These are phyloP conservation scores for Pogonomyrmex californicus DNA, from an alignment of 1,140 invertebrate genomes.

Conservation along the genomic window DNA sequence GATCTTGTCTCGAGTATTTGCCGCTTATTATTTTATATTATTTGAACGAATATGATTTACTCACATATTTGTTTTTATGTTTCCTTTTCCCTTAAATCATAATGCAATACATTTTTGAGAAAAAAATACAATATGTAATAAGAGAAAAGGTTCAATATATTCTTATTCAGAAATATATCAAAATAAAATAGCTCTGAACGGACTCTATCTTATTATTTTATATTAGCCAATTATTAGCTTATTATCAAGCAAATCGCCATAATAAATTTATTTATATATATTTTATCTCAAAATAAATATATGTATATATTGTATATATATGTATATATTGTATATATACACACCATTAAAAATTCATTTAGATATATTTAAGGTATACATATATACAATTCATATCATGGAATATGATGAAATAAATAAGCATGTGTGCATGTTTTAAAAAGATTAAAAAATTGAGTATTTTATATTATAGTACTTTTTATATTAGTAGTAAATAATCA, in stretches of 20 bases:
- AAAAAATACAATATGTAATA: neutral
- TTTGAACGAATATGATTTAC: neutral
- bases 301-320: slow-evolving; percentile 14
- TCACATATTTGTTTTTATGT: neutral
- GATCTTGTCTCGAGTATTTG: too few relatives aligned
- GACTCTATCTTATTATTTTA: neutral
- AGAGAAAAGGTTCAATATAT: neutral
- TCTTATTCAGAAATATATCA: slow-evolving; percentile 15
- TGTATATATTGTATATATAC: slow-evolving; percentile 11
- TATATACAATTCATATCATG: slow-evolving; percentile 48
- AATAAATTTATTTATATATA: slow-evolving; percentile 34
- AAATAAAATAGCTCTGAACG: neutral
- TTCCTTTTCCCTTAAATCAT: neutral
- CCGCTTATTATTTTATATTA: too few relatives aligned
- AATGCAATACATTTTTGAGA: slow-evolving; percentile 3
- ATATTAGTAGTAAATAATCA: too few relatives aligned
- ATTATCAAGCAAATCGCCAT: slow-evolving; percentile 25
- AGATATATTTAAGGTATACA: slow-evolving; percentile 41
- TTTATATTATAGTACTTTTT: neutral
- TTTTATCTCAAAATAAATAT: slow-evolving; percentile 3
- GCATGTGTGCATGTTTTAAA: slow-evolving; percentile 7
- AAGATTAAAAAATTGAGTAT: slow-evolving; percentile 38
- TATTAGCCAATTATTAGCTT: neutral
- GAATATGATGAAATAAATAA: slow-evolving; percentile 64
- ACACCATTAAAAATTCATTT: slow-evolving; percentile 38